Evolutionary conservation across 92 coral and sea anemone species (phyloP).

Genomic region (Parazoanthus darwini): DNA sequence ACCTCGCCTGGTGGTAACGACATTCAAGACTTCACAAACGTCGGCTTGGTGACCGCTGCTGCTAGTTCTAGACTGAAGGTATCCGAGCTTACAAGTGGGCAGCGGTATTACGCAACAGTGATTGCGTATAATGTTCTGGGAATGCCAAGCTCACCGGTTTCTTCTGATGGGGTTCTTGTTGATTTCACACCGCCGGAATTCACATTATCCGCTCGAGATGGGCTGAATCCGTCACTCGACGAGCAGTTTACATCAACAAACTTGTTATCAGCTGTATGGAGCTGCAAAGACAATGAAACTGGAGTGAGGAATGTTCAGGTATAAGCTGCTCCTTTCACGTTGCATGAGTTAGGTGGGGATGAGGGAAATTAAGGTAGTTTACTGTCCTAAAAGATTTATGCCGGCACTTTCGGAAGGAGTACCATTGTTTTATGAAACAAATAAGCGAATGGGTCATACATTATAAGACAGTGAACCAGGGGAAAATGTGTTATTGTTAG

Average conservation of each 20-base stretch:
- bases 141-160: constrained; percentile 65
- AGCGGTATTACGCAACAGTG: constrained; percentile 83
- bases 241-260: constrained; percentile 45
- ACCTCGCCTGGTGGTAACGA: constrained; percentile 68
- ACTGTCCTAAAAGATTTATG: no score
- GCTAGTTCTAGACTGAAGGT: constrained; percentile 80
- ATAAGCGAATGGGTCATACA: background rate
- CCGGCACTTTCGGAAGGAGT: no score
- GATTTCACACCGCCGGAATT: constrained; percentile 93
- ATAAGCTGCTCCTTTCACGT: background rate
- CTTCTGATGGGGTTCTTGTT: constrained; percentile 86
- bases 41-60: constrained; percentile 75
- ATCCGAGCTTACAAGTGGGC: constrained; percentile 71
- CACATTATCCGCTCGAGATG: constrained; percentile 65
- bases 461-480: no score
- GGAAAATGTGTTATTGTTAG: no score
- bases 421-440: background rate
- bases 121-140: constrained; percentile 85
- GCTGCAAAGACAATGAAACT: constrained; percentile 79
- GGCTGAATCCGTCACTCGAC: constrained; percentile 48
- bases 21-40: constrained; percentile 82
- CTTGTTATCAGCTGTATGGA: constrained; percentile 69
- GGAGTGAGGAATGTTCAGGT: constrained; percentile 54
- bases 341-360: background rate
- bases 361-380: no score